Base-by-base conservation (phyloP, 2,797 vertebrate genomes). In the Lagorchestes hirsutus region DNA sequence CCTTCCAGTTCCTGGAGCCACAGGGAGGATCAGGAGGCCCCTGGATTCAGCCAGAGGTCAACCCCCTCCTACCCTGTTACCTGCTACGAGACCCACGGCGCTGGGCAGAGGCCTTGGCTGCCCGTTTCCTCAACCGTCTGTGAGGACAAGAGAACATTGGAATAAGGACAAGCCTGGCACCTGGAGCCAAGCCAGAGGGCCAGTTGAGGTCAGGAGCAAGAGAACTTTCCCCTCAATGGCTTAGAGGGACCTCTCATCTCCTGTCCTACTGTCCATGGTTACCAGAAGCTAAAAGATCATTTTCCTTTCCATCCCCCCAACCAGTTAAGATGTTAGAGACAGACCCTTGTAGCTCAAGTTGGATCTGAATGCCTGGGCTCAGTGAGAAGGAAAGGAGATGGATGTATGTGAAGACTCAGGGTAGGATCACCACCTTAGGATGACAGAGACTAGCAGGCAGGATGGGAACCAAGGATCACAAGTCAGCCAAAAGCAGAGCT, bases 111-210 rank as follows among this genome's bases (percentile, higher is more conserved):
- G 57, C 99, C 98, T 98, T 98, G 96, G 99, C 98, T 1, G 98
- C 98, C 95, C 97, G 98, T 98, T 98, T 99, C 99, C 98, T 99
- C 97, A 99, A 98, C 98, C 95, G 97, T 99, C 99, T 99, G 99
- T 94, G 96, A 99, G 98, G 98, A 97, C 98, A 98, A 99, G 98
- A 99, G 95, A 97, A 94, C 1, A 92, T 90, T 52, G 93, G 87
- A 52, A 29, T 93, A 95, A 55, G 95, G 92, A 74, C 93, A 92
- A 82, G 74, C 74, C 40, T 46, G 74, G 18, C 8, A 16, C 92
- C 90, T 50, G 58, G 95, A 95, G 90, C n/a, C n/a, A 92, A 55
- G 93, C 90, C 55, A 93, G 18, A 96, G 92, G 92, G 92, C 14
- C 55, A 74, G n/a, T 55, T 56, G 91, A 58, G 56, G 52, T 58